Percentiles rank a stretch among this genome's conserved stretches.
phyloP scores from a whole-genome alignment of 2,113 vertebrate species.

The Sigmodon hispidus region DNA sequence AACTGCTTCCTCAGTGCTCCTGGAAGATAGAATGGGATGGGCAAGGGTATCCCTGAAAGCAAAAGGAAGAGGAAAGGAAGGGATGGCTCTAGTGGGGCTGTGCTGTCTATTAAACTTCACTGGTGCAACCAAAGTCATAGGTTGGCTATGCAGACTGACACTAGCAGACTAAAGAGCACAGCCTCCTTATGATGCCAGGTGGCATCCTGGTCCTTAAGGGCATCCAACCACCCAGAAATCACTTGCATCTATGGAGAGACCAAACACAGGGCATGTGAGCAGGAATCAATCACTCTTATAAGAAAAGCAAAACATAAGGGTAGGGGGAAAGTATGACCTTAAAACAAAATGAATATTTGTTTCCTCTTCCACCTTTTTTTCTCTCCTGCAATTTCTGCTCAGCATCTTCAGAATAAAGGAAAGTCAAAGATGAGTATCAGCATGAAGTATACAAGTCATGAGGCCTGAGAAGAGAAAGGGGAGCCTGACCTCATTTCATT shows the following conservation, averaged over 20 bases:
- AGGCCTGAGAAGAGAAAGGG: background rate
- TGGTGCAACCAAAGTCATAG: conserved; percentile 88
- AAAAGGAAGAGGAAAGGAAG: background rate
- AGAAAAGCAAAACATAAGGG: no score
- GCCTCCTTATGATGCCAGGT: conserved; percentile 83
- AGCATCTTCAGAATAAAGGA: background rate
- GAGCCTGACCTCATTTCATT: background rate
- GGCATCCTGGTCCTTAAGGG: conserved; percentile 85
- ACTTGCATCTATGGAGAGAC: conserved; percentile 82
- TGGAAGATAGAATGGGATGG: no score
- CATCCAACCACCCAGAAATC: conserved; percentile 82
- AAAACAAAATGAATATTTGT: background rate
- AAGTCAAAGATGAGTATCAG: background rate
- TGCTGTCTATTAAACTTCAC: rapidly evolving
- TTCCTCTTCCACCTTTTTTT: background rate
- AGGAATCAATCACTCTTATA: background rate
- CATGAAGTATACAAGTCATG: background rate
- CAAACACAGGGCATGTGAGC: background rate
- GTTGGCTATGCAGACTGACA: conserved; percentile 85
- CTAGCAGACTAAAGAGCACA: conserved; percentile 84
- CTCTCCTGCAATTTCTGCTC: background rate
- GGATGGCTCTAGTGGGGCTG: background rate
- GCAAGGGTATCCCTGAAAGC: background rate
- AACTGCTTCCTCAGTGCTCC: background rate
- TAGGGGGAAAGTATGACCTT: no score